A percentile compares a stretch with the other conserved stretches of the same genome.
These are phyloP conservation scores for Daubentonia madagascariensis DNA, from an alignment of 2,113 vertebrate genomes.

Conservation along the genomic window DNA sequence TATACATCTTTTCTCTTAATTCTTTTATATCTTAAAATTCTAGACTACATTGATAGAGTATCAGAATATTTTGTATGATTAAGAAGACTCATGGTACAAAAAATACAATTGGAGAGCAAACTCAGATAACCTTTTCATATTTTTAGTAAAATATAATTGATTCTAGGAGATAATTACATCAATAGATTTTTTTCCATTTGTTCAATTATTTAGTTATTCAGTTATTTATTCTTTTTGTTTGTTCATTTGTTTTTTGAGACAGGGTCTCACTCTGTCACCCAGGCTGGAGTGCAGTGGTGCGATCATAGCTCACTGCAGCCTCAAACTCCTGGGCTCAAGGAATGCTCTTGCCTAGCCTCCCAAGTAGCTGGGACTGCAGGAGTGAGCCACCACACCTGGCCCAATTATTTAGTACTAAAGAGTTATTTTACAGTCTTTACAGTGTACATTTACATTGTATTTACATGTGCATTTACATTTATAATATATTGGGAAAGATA, in stretches of 20 bases:
- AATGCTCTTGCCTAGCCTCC: too few species aligned
- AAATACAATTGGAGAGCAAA: not conserved
- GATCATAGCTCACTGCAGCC: too few species aligned
- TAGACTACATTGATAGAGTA: not conserved
- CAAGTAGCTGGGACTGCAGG: too few species aligned
- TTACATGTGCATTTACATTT: not conserved
- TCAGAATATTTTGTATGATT: slow-evolving; percentile 1
- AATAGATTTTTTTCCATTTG: not conserved
- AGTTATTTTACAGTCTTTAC: not conserved
- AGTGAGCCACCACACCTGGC: too few species aligned
- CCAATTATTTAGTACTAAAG: not conserved
- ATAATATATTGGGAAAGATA: not conserved
- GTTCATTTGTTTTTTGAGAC: too few species aligned
- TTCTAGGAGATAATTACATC: not conserved
- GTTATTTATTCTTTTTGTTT: not conserved
- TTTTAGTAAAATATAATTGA: not conserved
- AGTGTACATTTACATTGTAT: not conserved
- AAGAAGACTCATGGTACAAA: not conserved
- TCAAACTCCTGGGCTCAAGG: too few species aligned
- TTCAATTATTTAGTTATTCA: not conserved
- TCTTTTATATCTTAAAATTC: not conserved
- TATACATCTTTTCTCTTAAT: not conserved
- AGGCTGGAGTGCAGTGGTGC: too few species aligned
- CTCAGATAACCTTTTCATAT: not conserved
- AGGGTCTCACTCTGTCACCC: too few species aligned